Percentiles rank a stretch among this genome's conserved stretches.
Conservation (phyloP, 2,797 vertebrate genomes). For the Mallotus villosus region DNA sequence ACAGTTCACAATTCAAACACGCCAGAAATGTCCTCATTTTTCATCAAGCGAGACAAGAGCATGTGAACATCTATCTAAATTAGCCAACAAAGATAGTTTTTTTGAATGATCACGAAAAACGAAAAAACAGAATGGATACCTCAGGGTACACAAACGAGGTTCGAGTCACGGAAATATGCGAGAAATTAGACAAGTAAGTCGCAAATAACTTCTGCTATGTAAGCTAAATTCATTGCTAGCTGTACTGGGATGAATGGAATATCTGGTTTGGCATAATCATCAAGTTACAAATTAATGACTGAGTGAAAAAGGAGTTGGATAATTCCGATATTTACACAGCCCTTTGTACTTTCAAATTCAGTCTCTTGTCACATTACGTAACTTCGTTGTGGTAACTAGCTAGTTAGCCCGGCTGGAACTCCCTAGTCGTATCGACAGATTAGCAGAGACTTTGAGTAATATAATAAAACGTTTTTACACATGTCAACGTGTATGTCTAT, state of each 20-base stretch:
- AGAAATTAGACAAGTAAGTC: slow-evolving; percentile 24
- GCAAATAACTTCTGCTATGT: background rate
- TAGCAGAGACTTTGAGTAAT: no score
- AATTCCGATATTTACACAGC: no score
- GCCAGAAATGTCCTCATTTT: no score
- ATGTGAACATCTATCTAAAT: background rate
- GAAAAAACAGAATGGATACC: background rate
- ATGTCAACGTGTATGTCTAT: no score
- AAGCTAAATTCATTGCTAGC: background rate
- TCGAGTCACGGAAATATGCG: slow-evolving; percentile 14
- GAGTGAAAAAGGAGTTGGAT: no score
- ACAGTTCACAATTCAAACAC: background rate
- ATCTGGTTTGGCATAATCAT: background rate
- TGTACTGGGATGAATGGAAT: background rate
- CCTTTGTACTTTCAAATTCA: no score
- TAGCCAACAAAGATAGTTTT: background rate
- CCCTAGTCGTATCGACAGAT: no score
- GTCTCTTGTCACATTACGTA: no score
- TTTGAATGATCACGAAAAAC: no score
- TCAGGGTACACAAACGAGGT: slow-evolving; percentile 1
- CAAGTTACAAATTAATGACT: background rate
- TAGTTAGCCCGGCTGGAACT: no score
- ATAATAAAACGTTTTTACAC: no score
- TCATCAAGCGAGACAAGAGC: background rate
- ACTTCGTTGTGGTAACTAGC: no score